Base-by-base conservation (phyloP, 2,113 vertebrate genomes). In the Myotis lucifugus region DNA sequence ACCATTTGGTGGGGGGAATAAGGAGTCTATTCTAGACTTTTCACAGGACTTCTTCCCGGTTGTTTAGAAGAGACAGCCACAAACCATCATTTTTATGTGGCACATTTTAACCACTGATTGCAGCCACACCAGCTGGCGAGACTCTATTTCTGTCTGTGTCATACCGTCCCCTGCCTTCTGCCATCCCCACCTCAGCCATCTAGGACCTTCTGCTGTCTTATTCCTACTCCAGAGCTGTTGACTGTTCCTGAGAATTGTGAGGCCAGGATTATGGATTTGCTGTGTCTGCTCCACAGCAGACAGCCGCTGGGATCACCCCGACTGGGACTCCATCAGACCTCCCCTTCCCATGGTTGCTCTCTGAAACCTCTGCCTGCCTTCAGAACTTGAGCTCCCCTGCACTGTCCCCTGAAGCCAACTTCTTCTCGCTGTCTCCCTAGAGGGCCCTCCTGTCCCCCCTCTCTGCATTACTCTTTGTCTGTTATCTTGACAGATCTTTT, bases 281-380 rank as follows among this genome's bases (percentile, higher is more conserved):
- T 10, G 69, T 32, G 64, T 61, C 74, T 78, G n/a, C 48, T n/a
- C 52, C 37, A 73, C 14, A 70, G 32, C 19, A 77, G 50, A n/a
- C 23, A 18, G 0, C 19, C 21, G 1, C 67, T 54, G 23, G 72
- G 48, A 42, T 79, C 40, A 18, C 19, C 27, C 32, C 3, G 4
- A 48, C 17, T 3, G 0, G 12, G 19, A 34, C 9, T 6, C 59
- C 15, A 0, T 0, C 25, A 1, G 0, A 48, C 40, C 37, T 27
- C 34, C 29, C 2, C 1, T 9, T 3, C 79, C n/a, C 15, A 0
- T 1, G 3, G 40, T 50, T 54, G 10, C 32, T 10, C 0, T 8
- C 21, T 17, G 14, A 81, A 52, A 23, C 17, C 42, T 61, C 42
- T 14, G 6, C 37, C 5, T 15, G 4, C 4, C 79, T 50, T 42